A percentile compares a stretch with the other conserved stretches of the same genome.
Conservation (phyloP, 2,888 invertebrate species). For the Chloromyia formosa region DNA sequence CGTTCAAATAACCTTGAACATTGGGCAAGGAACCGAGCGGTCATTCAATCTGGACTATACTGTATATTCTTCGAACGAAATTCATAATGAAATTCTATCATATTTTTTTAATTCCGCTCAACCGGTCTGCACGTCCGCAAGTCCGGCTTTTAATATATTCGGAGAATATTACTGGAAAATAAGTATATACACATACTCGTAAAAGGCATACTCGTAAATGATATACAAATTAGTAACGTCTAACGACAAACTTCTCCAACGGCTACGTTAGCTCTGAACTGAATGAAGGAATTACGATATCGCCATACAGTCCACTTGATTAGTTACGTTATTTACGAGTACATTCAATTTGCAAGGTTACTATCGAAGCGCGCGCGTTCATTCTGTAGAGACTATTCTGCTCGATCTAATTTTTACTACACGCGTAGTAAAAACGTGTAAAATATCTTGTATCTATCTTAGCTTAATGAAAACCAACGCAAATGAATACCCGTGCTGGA, state of each 20-base stretch:
- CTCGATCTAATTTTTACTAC: neutral
- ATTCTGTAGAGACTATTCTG: too few species aligned
- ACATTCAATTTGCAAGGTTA: too few species aligned
- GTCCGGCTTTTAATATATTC: conserved; percentile 33
- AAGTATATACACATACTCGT: neutral
- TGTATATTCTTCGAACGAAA: too few species aligned
- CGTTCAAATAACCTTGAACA: too few species aligned
- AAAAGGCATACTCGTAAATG: neutral
- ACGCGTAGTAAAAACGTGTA: conserved; percentile 6
- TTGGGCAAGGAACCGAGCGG: too few species aligned
- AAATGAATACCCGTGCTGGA: too few species aligned
- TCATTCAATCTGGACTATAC: too few species aligned
- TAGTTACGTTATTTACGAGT: too few species aligned
- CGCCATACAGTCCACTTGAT: too few species aligned
- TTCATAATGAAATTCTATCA: neutral
- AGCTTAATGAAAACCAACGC: conserved; percentile 8
- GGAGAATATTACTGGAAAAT: too few species aligned
- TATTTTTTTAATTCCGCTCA: neutral
- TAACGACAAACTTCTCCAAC: neutral
- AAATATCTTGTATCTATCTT: neutral
- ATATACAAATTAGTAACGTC: conserved; percentile 5
- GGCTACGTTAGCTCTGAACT: neutral
- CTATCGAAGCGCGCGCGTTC: too few species aligned
- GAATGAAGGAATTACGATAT: conserved; percentile 22
- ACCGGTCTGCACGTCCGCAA: conserved; percentile 14